Evolutionary conservation across 2,888 invertebrate species (phyloP), one percentile per base, ranked within the genome.

Genomic region (Chydorus sphaericus): DNA sequence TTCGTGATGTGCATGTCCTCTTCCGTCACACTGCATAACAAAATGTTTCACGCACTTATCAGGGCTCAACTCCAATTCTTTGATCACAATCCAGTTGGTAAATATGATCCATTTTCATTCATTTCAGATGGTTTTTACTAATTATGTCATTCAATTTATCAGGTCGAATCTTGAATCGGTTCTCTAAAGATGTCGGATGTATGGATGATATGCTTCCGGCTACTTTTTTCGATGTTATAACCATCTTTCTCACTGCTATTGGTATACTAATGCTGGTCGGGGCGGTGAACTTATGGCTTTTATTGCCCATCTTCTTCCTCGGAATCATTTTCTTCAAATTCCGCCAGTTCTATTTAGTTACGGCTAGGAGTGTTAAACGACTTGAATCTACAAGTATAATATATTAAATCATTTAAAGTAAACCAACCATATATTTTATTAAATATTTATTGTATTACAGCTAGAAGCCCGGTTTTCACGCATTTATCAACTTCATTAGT

Each of bases 41-140:
- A 57, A 20, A 75, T 76, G 75, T 74, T 76, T 63, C 55, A 62
- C 11, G 64, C 69, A 38, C 64, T 76, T n/a, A 65, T 75, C 8
- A 60, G 71, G 50, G 67, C 71, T 7, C 70, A 71, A 2, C 67
- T 72, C 8, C 63, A 66, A 37, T 93, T 93, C 72, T 93, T 92
- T 72, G 88, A 90, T 66, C 79, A 79, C 3, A 92, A 91, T 70
- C 85, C 89, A 0, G 82, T 85, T 14, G 85, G 85, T 81, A 49
- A 20, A n/a, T n/a, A n/a, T n/a, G n/a, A n/a, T n/a, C n/a, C n/a
- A n/a, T n/a, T n/a, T n/a, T n/a, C n/a, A n/a, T n/a, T n/a, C n/a
- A n/a, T n/a, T n/a, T n/a, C n/a, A n/a, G n/a, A n/a, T n/a, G n/a
- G n/a, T n/a, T n/a, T n/a, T n/a, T 39, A 20, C 50, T 39, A 3